These are phyloP conservation scores for Steatornis caripensis DNA, from an alignment of 2,113 vertebrate genomes.

Conservation along the genomic window DNA sequence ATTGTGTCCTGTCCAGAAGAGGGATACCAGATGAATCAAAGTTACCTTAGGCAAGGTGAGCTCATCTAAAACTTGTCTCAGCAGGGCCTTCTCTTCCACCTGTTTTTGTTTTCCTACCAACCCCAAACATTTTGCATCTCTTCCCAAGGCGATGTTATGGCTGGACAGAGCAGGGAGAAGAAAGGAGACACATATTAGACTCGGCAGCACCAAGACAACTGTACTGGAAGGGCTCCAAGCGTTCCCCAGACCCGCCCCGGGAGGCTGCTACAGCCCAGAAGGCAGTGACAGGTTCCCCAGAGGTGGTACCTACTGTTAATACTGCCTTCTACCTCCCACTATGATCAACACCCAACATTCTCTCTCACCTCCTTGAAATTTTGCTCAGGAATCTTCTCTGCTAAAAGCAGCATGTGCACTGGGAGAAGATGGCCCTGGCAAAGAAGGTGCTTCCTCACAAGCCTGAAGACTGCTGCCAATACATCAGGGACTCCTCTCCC, in stretches of 20 bases:
- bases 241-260: background rate
- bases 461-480: background rate
- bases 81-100: conserved; percentile 33
- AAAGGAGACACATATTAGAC: conserved; percentile 15
- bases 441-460: background rate
- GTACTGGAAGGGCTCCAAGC: background rate
- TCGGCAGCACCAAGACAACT: background rate
- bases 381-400: background rate
- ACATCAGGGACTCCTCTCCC: background rate
- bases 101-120: conserved; percentile 21
- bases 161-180: conserved; percentile 36
- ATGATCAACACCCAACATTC: background rate
- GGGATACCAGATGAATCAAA: background rate
- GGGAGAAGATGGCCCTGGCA: background rate
- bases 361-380: background rate
- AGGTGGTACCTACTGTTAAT: background rate
- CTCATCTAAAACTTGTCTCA: conserved; percentile 43
- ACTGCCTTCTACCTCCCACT: background rate
- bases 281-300: background rate
- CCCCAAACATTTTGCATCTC: background rate
- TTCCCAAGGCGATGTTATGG: conserved; percentile 61
- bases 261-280: background rate
- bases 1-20: conserved; percentile 7
- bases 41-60: conserved; percentile 45
- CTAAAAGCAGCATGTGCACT: background rate